A percentile compares a stretch with the other conserved stretches of the same genome.
Conservation (phyloP, 1,140 invertebrate species). For the Pseudomyrmex concolor region DNA sequence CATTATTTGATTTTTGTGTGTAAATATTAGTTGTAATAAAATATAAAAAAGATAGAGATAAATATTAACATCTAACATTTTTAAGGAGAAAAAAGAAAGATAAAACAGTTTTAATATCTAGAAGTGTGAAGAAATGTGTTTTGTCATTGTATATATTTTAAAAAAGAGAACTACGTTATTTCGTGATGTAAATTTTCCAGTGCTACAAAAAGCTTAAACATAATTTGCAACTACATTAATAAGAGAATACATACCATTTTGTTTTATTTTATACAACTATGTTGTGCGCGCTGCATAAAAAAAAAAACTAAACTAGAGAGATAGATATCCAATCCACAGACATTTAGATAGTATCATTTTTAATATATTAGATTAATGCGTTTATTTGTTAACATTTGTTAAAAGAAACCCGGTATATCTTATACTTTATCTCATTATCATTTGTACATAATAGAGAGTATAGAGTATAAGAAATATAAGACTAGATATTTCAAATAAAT, state of each 20-base stretch:
- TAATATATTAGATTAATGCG: conserved; percentile 80
- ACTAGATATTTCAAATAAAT: conserved; percentile 83
- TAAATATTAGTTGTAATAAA: too few species aligned
- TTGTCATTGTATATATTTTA: neutral
- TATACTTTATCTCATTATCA: conserved; percentile 82
- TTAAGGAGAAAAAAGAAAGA: too few species aligned
- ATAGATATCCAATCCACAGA: conserved; percentile 75
- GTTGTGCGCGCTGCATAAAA: conserved; percentile 1
- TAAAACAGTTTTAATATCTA: too few species aligned
- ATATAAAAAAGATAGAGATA: too few species aligned
- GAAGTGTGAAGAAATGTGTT: too few species aligned
- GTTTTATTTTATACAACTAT: conserved; percentile 26
- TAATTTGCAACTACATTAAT: conserved; percentile 48
- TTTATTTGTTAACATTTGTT: conserved; percentile 83
- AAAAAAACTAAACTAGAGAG: conserved; percentile 15
- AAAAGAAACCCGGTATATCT: conserved; percentile 79
- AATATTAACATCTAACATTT: too few species aligned
- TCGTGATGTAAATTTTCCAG: neutral
- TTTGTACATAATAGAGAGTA: conserved; percentile 78
- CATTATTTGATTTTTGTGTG: too few species aligned
- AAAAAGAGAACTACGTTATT: conserved; percentile 13
- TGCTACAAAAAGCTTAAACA: neutral
- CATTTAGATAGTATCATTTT: conserved; percentile 77
- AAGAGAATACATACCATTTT: neutral
- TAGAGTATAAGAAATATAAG: conserved; percentile 79